Conservation (phyloP, 2,888 invertebrate species). For the Anthoptus insignis region DNA sequence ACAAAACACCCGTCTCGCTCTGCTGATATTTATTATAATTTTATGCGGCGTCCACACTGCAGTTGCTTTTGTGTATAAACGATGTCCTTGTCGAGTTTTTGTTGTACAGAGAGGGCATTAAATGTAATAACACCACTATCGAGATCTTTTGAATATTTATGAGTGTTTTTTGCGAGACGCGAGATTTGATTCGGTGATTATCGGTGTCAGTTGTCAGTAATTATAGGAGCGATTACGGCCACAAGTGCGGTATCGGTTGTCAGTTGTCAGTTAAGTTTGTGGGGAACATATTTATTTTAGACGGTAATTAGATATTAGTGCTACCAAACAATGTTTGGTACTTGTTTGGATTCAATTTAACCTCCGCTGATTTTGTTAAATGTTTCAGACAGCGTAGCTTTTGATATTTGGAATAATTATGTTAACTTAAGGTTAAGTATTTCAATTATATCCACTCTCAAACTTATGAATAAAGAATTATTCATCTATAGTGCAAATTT, state of each 20-base stretch:
- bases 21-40: constrained; percentile 83
- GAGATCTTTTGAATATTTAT: constrained; percentile 75
- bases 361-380: not conserved
- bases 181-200: constrained; percentile 75
- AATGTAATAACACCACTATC: constrained; percentile 66
- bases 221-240: constrained; percentile 60
- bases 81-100: constrained; percentile 73
- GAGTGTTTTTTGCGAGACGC: constrained; percentile 61
- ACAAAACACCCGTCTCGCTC: constrained; percentile 56
- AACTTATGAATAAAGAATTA: too few species aligned
- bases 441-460: too few species aligned
- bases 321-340: not conserved
- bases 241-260: constrained; percentile 48
- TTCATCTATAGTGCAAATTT: too few species aligned
- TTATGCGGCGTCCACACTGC: constrained; percentile 76
- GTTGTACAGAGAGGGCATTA: constrained; percentile 71
- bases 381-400: too few species aligned
- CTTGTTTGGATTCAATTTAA: not conserved
- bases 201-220: constrained; percentile 76
- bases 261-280: constrained; percentile 36
- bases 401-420: too few species aligned
- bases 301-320: constrained; percentile 26
- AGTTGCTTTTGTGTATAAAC: constrained; percentile 79
- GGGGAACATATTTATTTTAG: constrained; percentile 21
- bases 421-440: too few species aligned